These are phyloP conservation scores for Hippocampus kuda DNA, from an alignment of 2,797 vertebrate species.

Conservation along the genomic window DNA sequence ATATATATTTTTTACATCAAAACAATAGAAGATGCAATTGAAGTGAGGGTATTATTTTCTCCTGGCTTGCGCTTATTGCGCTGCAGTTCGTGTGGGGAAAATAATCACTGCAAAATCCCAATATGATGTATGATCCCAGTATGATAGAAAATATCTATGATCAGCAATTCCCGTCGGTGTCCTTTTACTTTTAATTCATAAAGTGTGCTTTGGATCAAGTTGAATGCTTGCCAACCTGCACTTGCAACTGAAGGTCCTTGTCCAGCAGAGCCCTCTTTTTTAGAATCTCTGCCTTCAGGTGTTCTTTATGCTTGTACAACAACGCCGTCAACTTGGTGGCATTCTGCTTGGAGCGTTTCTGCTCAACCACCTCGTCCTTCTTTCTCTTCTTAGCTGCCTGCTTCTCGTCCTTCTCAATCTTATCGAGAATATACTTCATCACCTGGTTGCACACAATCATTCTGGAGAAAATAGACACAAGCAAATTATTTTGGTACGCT, in stretches of 20 bases:
- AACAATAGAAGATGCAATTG: too few species aligned
- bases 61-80: too few species aligned
- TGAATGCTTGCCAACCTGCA: constrained; percentile 72
- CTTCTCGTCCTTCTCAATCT: constrained; percentile 97
- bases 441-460: constrained; percentile 99
- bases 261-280: constrained; percentile 94
- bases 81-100: too few species aligned
- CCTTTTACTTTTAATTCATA: background rate
- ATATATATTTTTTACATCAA: too few species aligned
- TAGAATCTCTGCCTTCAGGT: constrained; percentile 92
- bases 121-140: too few species aligned
- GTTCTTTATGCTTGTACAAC: constrained; percentile 97
- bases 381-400: constrained; percentile 95
- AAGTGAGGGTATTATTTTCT: background rate
- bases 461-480: constrained; percentile 51
- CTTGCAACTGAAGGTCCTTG: constrained; percentile 93
- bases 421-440: constrained; percentile 98
- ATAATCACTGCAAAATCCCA: too few species aligned
- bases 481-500: background rate
- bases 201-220: background rate
- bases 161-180: background rate
- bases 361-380: constrained; percentile 91
- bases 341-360: constrained; percentile 92
- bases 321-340: constrained; percentile 89
- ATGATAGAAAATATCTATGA: too few species aligned